Base-by-base conservation (phyloP, 2,888 invertebrate genomes). In the Psococerastis gibbosa region DNA sequence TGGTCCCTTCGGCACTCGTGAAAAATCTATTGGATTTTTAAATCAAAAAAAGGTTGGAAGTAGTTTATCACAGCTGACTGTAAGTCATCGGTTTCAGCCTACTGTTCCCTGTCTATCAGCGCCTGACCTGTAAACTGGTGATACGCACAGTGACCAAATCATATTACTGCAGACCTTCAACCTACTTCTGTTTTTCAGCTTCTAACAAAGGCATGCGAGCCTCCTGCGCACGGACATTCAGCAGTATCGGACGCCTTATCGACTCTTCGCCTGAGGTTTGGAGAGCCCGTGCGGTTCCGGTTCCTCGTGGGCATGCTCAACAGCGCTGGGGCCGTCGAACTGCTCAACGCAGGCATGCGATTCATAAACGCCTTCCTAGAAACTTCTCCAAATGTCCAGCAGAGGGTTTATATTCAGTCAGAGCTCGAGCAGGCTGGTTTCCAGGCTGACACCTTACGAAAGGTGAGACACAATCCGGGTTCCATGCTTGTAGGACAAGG, bases 221-320 rank as follows among this genome's bases (percentile, higher is more conserved):
- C 75, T 11, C 70, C 74, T 6, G 66, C 52, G 1, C 70, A 68
- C 44, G 91, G 89, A 1, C 87, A 89, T 63, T 72, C 75, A 32
- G 77, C 83, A 49, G 84, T 92, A 13, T 82, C 89, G 1, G 92
- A 92, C 60, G 88, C 92, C 0, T 71, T 92, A 50, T 85, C 89
- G 0, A 87, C 89, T 0, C 67, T 92, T 43, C 70, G 91, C 31
- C 66, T 92, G 4, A 71, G 88, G 46, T 85, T 84, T 57, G 89
- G 88, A 3, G 92, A 94, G 58, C 89, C 91, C 0, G 89, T 91
- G 4, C 73, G 91, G 56, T 92, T 92, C 63, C 72, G 91, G 47
- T 80, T 92, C 57, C 69, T 92, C 1, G 79, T 88, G 5, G 89
- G 89, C 2, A 88, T 89, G 72, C 68, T 91, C 46, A 78, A 79